Evolutionary conservation across 1,140 invertebrate species (phyloP).

Genomic region (Macrobrachium rosenbergii): DNA sequence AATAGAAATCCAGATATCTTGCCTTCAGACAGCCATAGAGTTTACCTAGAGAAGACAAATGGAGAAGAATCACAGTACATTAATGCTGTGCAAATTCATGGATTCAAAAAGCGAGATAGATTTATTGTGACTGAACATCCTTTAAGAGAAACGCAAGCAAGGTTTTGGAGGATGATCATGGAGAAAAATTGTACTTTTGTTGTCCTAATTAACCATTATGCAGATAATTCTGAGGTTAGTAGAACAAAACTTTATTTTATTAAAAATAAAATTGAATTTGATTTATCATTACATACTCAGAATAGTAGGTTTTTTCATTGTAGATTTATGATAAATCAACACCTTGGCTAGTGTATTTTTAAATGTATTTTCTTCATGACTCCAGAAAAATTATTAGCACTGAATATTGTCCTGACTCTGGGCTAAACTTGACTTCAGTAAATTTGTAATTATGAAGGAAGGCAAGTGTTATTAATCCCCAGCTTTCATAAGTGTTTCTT

Average conservation of each 20-base stretch:
- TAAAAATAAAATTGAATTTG: not conserved
- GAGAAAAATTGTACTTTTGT: constrained; percentile 27
- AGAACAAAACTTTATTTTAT: not conserved
- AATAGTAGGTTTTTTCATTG: no score
- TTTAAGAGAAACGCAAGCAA: not conserved
- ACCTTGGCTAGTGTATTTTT: no score
- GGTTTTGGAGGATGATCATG: constrained; percentile 52
- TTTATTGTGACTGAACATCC: constrained; percentile 56
- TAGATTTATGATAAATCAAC: no score
- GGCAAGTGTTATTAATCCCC: no score
- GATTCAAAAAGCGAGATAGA: not conserved
- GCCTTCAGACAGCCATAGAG: constrained; percentile 16
- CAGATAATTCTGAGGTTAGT: constrained; percentile 6
- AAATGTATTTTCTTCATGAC: no score
- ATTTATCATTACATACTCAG: no score
- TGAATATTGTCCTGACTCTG: no score
- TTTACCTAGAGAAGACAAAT: not conserved
- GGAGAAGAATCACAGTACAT: constrained; percentile 49
- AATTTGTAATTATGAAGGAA: no score
- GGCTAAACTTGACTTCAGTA: no score
- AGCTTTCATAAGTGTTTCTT: no score
- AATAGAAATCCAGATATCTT: constrained; percentile 23
- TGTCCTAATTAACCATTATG: constrained; percentile 36
- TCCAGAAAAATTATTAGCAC: no score
- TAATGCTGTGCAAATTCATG: constrained; percentile 46